Evolutionary conservation across 2,797 vertebrate genomes (phyloP).

Genomic region (Mareca penelope): DNA sequence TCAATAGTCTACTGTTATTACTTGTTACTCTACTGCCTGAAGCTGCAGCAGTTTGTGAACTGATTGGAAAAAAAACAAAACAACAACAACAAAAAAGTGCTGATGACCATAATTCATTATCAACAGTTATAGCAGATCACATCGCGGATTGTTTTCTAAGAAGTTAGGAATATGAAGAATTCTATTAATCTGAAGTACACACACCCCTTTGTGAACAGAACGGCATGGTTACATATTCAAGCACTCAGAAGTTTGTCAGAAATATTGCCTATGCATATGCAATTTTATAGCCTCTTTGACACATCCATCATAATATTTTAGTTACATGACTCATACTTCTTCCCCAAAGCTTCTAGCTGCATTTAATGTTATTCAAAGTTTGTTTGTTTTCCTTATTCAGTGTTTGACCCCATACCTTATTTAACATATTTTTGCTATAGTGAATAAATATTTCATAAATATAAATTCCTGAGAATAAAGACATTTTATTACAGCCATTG

Average conservation of each 20-base stretch:
- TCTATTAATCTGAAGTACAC: background rate
- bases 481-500: background rate
- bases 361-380: background rate
- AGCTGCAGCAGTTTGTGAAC: slow-evolving; percentile 1
- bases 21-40: background rate
- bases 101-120: slow-evolving; percentile 28
- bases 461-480: background rate
- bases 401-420: background rate
- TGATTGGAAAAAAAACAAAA: background rate
- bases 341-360: background rate
- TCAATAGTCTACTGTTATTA: background rate
- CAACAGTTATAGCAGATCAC: background rate
- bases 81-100: background rate
- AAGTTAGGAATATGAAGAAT: background rate
- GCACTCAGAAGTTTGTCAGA: slow-evolving; percentile 4
- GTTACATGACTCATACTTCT: background rate
- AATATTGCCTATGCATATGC: background rate
- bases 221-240: background rate
- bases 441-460: background rate
- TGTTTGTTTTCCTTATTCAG: background rate
- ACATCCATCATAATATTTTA: background rate
- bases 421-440: background rate
- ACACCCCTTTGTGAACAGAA: background rate
- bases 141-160: background rate
- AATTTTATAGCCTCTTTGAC: slow-evolving; percentile 18